These are phyloP conservation scores for Hyperopisus bebe DNA, from an alignment of 2,113 vertebrate genomes.

Conservation along the genomic window DNA sequence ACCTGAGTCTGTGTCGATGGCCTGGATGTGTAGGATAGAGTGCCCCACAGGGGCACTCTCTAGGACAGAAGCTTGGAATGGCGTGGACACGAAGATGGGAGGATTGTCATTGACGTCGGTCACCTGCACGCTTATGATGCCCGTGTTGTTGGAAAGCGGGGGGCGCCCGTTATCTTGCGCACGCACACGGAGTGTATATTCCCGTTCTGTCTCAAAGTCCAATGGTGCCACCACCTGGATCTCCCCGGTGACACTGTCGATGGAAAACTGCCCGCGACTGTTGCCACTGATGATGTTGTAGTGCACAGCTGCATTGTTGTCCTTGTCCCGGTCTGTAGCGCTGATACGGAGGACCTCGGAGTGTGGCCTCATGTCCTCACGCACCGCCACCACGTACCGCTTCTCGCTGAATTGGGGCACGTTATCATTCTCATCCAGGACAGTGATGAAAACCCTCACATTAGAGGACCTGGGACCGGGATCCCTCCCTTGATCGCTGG, in stretches of 20 bases:
- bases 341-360: conserved; percentile 84
- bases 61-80: conserved; percentile 89
- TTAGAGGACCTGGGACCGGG: conserved; percentile 81
- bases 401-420: conserved; percentile 96
- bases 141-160: conserved; percentile 92
- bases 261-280: conserved; percentile 90
- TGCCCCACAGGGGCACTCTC: conserved; percentile 90
- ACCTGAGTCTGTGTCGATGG: conserved; percentile 84
- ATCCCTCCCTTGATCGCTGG: conserved; percentile 88
- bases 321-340: conserved; percentile 85
- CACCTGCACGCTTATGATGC: conserved; percentile 89
- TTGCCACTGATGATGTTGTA: conserved; percentile 97
- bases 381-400: conserved; percentile 88
- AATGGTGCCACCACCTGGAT: conserved; percentile 88
- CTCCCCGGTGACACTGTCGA: conserved; percentile 88
- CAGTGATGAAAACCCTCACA: conserved; percentile 83
- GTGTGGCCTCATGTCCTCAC: conserved; percentile 85
- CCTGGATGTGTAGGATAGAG: conserved; percentile 95
- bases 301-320: conserved; percentile 84
- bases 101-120: conserved; percentile 94
- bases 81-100: conserved; percentile 95
- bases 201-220: conserved; percentile 88
- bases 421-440: conserved; percentile 97
- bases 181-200: conserved; percentile 84
- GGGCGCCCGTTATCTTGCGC: conserved; percentile 92